Evolutionary conservation across 2,888 invertebrate genomes (phyloP), one percentile per base, ranked within the genome.

Genomic region (Drosophila demipolita): DNA sequence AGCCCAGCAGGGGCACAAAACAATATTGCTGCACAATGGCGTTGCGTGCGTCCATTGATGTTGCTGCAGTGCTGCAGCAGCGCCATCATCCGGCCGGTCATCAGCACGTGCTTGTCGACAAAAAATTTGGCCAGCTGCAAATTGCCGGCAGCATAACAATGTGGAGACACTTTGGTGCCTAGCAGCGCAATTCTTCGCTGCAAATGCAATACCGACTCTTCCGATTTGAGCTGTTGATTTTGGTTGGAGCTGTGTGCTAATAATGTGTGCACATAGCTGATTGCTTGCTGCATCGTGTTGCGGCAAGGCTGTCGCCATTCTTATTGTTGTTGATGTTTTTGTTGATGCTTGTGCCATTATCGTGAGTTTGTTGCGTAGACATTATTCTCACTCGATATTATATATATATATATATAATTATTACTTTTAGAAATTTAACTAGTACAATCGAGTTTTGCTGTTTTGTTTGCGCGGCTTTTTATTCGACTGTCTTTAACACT

Each of bases 71-170:
- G 91, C 63, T 92, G 92, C 45, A 93, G 66, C 17, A 92, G 78
- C 0, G 83, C 20, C 45, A 45, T 74, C 79, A 29, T 90, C 87
- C 5, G 67, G 0, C 67, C 77, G 15, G 90, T 84, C 81, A 93
- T 90, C 12, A 93, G 82, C 0, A 90, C 90, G 63, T 93, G 91
- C 38, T 93, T 54, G 40, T 93, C 93, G 17, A 93, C 87, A 70
- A 91, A 93, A 63, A 93, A 93, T 38, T 92, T 91, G 0, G 90
- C 85, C 38, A 92, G 73, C 62, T 93, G 92, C 66, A 93, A 59
- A 17, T 87, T 71, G 0, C 83, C 88, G 0, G 92, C 89, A 1
- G 82, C 79, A 36, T 90, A 93, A 36, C 87, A 80, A 1, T 87
- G 84, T 0, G 91, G 79, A n/a, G 80, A 81, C 35, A 91, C 78